Percentiles rank a stretch among this genome's conserved stretches.
These are phyloP conservation scores for Nymphalis io DNA, from an alignment of 1,140 invertebrate species.

Conservation along the genomic window DNA sequence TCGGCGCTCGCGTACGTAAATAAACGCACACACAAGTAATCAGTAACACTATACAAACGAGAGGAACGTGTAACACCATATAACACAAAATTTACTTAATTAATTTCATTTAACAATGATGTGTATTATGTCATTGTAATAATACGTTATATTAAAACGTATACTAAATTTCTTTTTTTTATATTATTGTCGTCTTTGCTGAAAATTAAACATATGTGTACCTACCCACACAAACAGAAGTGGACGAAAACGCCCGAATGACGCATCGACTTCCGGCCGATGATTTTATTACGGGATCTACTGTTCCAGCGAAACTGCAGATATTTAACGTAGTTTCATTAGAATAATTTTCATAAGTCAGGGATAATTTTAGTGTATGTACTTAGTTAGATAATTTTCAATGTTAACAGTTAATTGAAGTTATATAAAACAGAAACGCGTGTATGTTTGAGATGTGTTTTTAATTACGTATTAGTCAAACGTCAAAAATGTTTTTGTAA, in stretches of 20 bases:
- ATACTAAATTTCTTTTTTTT: not conserved
- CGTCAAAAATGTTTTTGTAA: not conserved
- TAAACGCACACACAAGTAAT: conserved; percentile 79
- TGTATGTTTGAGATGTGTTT: too few relatives aligned
- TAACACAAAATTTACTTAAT: conserved; percentile 42
- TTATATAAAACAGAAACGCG: too few relatives aligned
- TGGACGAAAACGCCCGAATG: conserved; percentile 74
- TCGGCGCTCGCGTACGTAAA: conserved; percentile 80
- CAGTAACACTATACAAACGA: conserved; percentile 76
- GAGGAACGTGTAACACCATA: conserved; percentile 54
- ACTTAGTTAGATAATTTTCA: too few relatives aligned
- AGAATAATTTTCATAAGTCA: conserved; percentile 11
- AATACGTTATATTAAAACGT: not conserved
- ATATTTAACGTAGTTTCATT: conserved; percentile 29
- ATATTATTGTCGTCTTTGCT: conserved; percentile 47
- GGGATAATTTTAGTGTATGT: not conserved
- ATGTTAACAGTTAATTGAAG: too few relatives aligned
- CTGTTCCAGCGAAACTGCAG: conserved; percentile 61
- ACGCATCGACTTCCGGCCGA: conserved; percentile 79
- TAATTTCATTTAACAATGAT: conserved; percentile 37
- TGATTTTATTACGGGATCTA: conserved; percentile 78
- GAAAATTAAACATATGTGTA: conserved; percentile 37
- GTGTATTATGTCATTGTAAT: conserved; percentile 14
- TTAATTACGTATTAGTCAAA: not conserved
- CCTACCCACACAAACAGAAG: conserved; percentile 66